Conservation (phyloP, 1,140 invertebrate genomes). For the Hypothenemus hampei region DNA sequence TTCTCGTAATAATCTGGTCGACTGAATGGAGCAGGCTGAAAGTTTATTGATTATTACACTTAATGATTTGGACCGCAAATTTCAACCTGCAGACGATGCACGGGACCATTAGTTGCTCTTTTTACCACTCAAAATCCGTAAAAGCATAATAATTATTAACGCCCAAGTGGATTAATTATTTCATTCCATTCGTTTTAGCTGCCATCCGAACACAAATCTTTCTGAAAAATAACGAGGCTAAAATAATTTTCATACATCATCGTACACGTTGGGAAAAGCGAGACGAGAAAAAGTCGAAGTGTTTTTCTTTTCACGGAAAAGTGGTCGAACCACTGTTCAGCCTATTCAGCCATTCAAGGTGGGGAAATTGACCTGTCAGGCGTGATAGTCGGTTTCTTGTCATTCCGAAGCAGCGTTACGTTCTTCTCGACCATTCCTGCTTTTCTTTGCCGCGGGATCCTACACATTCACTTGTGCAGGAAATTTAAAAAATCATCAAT, state of each 20-base stretch:
- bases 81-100: too few species aligned
- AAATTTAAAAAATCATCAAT: constrained; percentile 25
- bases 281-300: constrained; percentile 22
- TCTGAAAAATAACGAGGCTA: too few species aligned
- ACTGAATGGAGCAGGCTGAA: neutral
- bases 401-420: constrained; percentile 8
- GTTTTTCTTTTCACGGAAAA: constrained; percentile 24
- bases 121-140: too few species aligned
- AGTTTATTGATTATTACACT: constrained; percentile 5
- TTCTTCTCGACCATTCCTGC: constrained; percentile 8
- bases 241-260: constrained; percentile 4
- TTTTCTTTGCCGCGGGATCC: constrained; percentile 8
- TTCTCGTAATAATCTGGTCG: constrained; percentile 1
- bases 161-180: too few species aligned
- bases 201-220: too few species aligned
- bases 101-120: too few species aligned
- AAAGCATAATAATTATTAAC: too few species aligned
- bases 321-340: constrained; percentile 13
- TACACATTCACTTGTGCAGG: constrained; percentile 17
- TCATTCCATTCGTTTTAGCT: too few species aligned
- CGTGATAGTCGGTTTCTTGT: constrained; percentile 25
- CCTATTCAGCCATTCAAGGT: constrained; percentile 25
- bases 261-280: constrained; percentile 11
- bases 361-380: constrained; percentile 27
- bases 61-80: too few species aligned